These are phyloP conservation scores for Ptychoptera albimana DNA, from an alignment of 2,888 invertebrate species.

Conservation along the genomic window DNA sequence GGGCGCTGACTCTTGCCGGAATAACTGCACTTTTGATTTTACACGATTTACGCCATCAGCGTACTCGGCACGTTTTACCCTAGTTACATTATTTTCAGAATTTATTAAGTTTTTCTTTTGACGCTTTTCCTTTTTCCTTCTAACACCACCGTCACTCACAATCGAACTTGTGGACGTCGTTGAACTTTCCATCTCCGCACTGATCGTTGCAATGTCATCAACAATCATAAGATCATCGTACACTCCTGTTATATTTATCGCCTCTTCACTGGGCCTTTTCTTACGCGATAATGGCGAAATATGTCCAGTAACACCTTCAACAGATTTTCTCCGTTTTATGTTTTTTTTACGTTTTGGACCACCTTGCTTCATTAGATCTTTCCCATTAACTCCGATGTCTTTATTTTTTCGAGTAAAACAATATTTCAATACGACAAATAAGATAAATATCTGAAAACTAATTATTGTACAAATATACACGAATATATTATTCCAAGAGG, in stretches of 20 bases:
- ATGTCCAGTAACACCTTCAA: conserved; percentile 41
- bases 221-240: conserved; percentile 41
- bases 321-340: conserved; percentile 40
- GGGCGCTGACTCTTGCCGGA: conserved; percentile 29
- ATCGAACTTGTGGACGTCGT: conserved; percentile 18
- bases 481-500: conserved; percentile 19
- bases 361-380: conserved; percentile 17
- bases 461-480: conserved; percentile 12
- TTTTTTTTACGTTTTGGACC: conserved; percentile 18
- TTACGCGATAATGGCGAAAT: conserved; percentile 38
- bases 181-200: conserved; percentile 6
- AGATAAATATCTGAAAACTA: conserved; percentile 9
- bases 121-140: no score
- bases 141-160: conserved; percentile 29
- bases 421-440: neutral
- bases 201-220: conserved; percentile 29
- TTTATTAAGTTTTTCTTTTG: no score
- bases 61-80: conserved; percentile 18
- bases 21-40: conserved; percentile 22
- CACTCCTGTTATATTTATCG: conserved; percentile 41
- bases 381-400: conserved; percentile 8
- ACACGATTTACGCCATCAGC: conserved; percentile 4
- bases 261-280: conserved; percentile 61
- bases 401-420: neutral
- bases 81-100: no score